These are phyloP conservation scores for Magallana ariakensis DNA, from an alignment of 1,140 invertebrate genomes.

Conservation along the genomic window DNA sequence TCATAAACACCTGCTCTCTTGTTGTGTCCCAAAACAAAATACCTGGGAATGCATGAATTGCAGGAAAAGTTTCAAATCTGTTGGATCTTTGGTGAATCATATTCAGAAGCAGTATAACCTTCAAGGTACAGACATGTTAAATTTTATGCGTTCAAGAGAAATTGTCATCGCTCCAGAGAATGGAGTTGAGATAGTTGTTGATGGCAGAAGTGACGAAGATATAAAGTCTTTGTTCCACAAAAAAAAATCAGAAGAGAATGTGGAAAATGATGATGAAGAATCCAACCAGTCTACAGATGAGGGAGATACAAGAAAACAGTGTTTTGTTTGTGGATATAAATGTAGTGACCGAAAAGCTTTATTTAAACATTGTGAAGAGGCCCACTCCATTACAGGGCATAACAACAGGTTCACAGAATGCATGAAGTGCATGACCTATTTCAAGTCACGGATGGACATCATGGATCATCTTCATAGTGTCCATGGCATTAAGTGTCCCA, in stretches of 20 bases:
- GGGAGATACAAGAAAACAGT: background rate
- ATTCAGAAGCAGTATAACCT: slow-evolving; percentile 13
- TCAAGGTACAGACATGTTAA: background rate
- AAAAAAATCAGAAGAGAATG: background rate
- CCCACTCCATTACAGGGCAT: slow-evolving; percentile 17
- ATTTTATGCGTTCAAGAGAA: slow-evolving; percentile 13
- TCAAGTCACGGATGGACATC: slow-evolving; percentile 14
- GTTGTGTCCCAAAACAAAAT: slow-evolving; percentile 23
- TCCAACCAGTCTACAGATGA: background rate
- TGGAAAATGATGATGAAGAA: background rate
- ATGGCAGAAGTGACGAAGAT: slow-evolving; percentile 24
- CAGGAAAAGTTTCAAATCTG: slow-evolving; percentile 28
- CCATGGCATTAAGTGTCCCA: background rate
- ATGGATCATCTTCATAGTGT: slow-evolving; percentile 10
- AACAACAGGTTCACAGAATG: slow-evolving; percentile 30
- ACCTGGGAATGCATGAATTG: slow-evolving; percentile 36
- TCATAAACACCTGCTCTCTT: background rate
- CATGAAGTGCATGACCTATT: slow-evolving; percentile 11
- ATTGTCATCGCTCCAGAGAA: slow-evolving; percentile 27
- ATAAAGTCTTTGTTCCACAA: background rate
- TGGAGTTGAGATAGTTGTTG: background rate
- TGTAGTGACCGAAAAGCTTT: background rate
- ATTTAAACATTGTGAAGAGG: slow-evolving; percentile 25
- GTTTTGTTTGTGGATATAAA: slow-evolving; percentile 32
- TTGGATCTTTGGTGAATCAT: slow-evolving; percentile 19